Conservation (phyloP, 1,140 invertebrate species). For the Mamestra configurata region DNA sequence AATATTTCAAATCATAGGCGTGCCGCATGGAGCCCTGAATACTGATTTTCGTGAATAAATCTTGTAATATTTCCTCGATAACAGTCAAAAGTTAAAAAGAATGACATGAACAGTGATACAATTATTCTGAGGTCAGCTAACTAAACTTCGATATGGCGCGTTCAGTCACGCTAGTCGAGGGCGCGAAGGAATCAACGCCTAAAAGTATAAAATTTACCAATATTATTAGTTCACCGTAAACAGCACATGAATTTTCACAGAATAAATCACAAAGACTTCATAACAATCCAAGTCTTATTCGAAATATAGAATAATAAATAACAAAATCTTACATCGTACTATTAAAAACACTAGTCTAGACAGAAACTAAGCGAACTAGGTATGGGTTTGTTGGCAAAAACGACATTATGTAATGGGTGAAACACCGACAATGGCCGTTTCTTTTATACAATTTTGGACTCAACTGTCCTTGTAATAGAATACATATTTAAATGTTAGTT, state of each 20-base stretch:
- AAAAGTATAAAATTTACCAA: slow-evolving; percentile 53
- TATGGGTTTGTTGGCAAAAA: slow-evolving; percentile 74
- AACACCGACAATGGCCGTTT: slow-evolving; percentile 48
- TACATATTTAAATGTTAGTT: slow-evolving; percentile 42
- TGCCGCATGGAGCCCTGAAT: slow-evolving; percentile 57
- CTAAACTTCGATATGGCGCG: slow-evolving; percentile 24
- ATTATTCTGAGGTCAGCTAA: slow-evolving; percentile 38
- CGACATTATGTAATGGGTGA: slow-evolving; percentile 53
- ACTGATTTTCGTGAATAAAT: slow-evolving; percentile 57
- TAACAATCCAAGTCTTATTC: slow-evolving; percentile 78
- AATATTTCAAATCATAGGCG: slow-evolving; percentile 54
- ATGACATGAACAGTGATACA: slow-evolving; percentile 38
- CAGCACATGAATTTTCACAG: slow-evolving; percentile 57
- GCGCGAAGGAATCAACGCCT: background rate
- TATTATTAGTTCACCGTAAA: slow-evolving; percentile 41
- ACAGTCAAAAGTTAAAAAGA: slow-evolving; percentile 51
- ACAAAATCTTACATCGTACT: slow-evolving; percentile 80
- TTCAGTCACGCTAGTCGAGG: background rate
- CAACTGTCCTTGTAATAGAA: slow-evolving; percentile 35
- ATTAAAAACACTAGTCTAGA: slow-evolving; percentile 77
- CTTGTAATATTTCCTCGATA: slow-evolving; percentile 52
- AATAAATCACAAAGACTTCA: slow-evolving; percentile 72
- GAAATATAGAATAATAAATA: slow-evolving; percentile 82
- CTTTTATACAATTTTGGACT: slow-evolving; percentile 49
- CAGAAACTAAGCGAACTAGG: slow-evolving; percentile 80